Conservation (phyloP, 2,113 vertebrate species). For the Gymnorhina tibicen region DNA sequence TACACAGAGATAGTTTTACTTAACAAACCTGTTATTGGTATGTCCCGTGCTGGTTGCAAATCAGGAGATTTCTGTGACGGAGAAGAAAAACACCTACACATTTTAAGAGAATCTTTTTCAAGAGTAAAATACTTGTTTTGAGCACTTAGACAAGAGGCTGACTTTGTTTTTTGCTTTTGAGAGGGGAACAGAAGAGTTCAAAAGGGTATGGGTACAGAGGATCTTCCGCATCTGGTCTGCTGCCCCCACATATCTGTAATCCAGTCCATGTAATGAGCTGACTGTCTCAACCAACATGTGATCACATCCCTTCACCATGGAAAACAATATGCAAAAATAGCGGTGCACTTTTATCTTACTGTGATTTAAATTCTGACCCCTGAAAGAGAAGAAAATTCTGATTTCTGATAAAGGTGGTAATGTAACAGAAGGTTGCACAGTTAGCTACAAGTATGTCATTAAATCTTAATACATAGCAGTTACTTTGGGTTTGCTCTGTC, state of each 20-base stretch:
- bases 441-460: neutral
- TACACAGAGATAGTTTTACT: neutral
- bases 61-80: neutral
- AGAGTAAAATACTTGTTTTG: neutral
- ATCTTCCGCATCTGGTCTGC: neutral
- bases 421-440: neutral
- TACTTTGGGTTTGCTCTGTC: neutral
- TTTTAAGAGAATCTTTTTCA: neutral
- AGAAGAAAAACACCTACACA: neutral
- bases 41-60: neutral
- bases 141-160: neutral
- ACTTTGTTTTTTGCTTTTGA: neutral
- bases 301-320: neutral
- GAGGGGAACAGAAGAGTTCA: neutral
- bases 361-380: neutral
- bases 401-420: neutral
- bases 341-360: neutral
- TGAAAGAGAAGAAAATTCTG: neutral
- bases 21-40: neutral
- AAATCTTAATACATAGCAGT: neutral
- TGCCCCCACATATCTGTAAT: neutral
- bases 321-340: neutral
- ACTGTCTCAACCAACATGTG: neutral
- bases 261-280: neutral
- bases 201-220: neutral